Base-by-base conservation (phyloP, 2,797 vertebrate species). In the Chelon auratus region DNA sequence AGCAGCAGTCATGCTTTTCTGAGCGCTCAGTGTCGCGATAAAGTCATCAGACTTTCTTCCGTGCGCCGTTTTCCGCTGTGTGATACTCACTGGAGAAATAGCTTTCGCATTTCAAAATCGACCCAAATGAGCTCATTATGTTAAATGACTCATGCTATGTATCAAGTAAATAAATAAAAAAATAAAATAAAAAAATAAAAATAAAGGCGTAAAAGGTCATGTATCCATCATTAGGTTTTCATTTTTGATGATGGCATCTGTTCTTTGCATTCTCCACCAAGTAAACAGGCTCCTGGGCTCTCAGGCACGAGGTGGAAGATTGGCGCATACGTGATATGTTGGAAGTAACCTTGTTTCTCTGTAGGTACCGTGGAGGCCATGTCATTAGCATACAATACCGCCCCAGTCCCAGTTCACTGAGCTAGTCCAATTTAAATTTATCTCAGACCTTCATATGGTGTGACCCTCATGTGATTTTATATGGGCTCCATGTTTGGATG, bases 321-420 rank as follows among this genome's bases (percentile, higher is more conserved):
- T 68, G 50, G 24, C 50, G 36, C 17, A 22, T 40, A 66, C 17
- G 57, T 40, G 9, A 47, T 9, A 60, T 53, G 22, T 73, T 78
- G 30, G 43, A 40, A 26, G 54, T 48, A 64, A 47, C 33, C 58
- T 80, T 71, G 42, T 70, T 62, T 51, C 62, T 77, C 55, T 62
- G 45, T 59, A 30, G 47, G 33, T 66, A 37, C 40, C 24, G 40
- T 14, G 26, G 45, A 62, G 50, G 71, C 68, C 70, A 33, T 64
- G 53, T 76, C 72, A 84, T 91, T 84, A 79, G 48, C 81, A 91
- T 77, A 80, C 82, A 88, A 87, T 82, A 57, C 56, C 26, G 62
- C 2, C 13, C 0, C 7, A 62, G 66, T 68, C 57, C 82, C 78
- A 77, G 61, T 73, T 77, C 58, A 83, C 62, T 30, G 18, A 75